These are phyloP conservation scores for Triops longicaudatus DNA, from an alignment of 1,140 invertebrate genomes.

Conservation along the genomic window DNA sequence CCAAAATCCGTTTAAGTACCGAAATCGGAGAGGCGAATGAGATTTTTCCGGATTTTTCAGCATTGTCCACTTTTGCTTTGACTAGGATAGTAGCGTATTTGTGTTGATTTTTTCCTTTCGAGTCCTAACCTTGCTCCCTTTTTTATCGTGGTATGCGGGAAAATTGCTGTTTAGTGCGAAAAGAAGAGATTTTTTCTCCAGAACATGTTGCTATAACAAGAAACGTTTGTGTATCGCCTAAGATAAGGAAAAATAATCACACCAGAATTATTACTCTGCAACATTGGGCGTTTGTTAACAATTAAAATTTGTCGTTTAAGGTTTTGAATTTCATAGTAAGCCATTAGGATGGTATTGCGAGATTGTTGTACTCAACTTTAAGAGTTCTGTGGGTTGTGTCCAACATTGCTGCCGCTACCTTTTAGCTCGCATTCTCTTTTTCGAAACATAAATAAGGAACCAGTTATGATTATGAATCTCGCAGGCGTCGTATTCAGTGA, in stretches of 20 bases:
- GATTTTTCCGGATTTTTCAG: neutral
- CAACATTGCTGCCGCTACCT: neutral
- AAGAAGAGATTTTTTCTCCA: neutral
- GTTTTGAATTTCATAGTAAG: neutral
- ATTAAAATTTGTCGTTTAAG: neutral
- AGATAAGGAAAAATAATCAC: neutral
- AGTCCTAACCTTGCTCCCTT: neutral
- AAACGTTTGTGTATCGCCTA: neutral
- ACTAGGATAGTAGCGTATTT: neutral
- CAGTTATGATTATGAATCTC: neutral
- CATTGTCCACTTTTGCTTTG: neutral
- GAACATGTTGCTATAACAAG: neutral
- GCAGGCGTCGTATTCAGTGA: neutral
- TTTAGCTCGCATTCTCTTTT: conserved; percentile 5
- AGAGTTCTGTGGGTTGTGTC: neutral
- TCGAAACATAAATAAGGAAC: neutral
- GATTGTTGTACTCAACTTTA: neutral
- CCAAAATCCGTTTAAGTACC: neutral
- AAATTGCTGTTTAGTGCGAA: neutral
- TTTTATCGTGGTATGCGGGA: neutral
- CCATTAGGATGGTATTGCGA: neutral
- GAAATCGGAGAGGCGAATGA: neutral
- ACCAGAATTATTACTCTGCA: neutral
- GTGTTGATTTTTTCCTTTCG: neutral
- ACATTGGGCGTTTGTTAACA: neutral